A percentile compares a stretch with the other conserved stretches of the same genome.
These are phyloP conservation scores for Sardinella longiceps DNA, from an alignment of 2,797 vertebrate species.

Conservation along the genomic window DNA sequence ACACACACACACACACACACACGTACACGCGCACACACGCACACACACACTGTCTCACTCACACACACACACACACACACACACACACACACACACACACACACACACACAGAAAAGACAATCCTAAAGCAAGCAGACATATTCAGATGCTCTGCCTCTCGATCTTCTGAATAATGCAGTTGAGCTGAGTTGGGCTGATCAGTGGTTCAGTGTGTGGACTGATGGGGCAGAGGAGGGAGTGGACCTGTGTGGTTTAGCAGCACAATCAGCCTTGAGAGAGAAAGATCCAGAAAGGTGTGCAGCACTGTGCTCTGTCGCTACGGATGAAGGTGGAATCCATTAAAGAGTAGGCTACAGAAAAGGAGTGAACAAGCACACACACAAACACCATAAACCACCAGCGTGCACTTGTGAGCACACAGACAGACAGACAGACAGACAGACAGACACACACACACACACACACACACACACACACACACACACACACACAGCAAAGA, in stretches of 20 bases:
- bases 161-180: not conserved
- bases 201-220: not conserved
- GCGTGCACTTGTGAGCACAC: conserved; percentile 26
- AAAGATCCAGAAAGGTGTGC: not conserved
- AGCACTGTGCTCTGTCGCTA: not conserved
- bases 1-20: too few relatives aligned
- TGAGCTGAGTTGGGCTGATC: not conserved
- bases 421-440: not conserved
- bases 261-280: not conserved
- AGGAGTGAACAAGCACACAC: conserved; percentile 29
- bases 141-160: not conserved
- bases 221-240: not conserved
- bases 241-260: not conserved
- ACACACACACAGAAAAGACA: not conserved
- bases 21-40: too few relatives aligned
- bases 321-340: conserved; percentile 20
- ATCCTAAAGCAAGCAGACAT: not conserved
- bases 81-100: too few relatives aligned
- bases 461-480: conserved; percentile 31
- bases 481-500: conserved; percentile 14
- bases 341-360: conserved; percentile 21
- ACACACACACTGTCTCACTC: too few relatives aligned
- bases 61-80: too few relatives aligned
- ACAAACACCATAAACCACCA: too few relatives aligned
- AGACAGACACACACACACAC: conserved; percentile 32